Percentiles rank a stretch among this genome's conserved stretches.
These are phyloP conservation scores for Indicator indicator DNA, from an alignment of 2,113 vertebrate species.

Conservation along the genomic window DNA sequence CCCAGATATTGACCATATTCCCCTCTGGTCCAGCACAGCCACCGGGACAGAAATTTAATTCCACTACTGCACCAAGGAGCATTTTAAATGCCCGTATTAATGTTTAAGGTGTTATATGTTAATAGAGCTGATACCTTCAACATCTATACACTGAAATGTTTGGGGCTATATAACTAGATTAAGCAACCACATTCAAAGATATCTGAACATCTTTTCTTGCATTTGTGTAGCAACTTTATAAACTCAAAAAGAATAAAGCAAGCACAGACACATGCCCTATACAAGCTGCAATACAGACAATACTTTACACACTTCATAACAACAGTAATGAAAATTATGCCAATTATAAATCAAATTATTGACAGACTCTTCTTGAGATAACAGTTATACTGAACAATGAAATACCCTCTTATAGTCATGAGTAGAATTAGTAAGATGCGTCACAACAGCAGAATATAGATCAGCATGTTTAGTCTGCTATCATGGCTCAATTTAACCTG, in stretches of 20 bases:
- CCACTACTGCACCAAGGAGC: neutral
- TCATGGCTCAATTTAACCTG: slow-evolving; percentile 16
- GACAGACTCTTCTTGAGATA: slow-evolving; percentile 57
- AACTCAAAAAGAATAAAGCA: slow-evolving; percentile 55
- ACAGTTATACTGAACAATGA: slow-evolving; percentile 59
- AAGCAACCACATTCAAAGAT: slow-evolving; percentile 52
- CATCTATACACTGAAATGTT: slow-evolving; percentile 37
- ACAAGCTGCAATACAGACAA: slow-evolving; percentile 69
- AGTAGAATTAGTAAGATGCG: slow-evolving; percentile 56
- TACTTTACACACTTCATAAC: slow-evolving; percentile 56
- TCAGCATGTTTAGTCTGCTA: slow-evolving; percentile 50
- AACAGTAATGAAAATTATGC: slow-evolving; percentile 55
- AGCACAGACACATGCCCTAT: slow-evolving; percentile 66
- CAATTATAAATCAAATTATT: slow-evolving; percentile 51
- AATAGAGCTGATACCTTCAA: slow-evolving; percentile 33
- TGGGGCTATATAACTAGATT: slow-evolving; percentile 42
- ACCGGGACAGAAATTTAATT: slow-evolving; percentile 9
- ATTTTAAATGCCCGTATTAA: neutral
- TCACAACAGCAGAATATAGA: slow-evolving; percentile 54
- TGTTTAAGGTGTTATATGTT: neutral
- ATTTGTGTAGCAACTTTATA: slow-evolving; percentile 58
- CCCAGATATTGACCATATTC: neutral
- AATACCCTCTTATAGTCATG: slow-evolving; percentile 49
- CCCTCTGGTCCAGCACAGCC: slow-evolving; percentile 3
- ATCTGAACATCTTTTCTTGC: slow-evolving; percentile 51